These are phyloP conservation scores for Phoebastria nigripes DNA, from an alignment of 2,797 vertebrate species.

Conservation along the genomic window DNA sequence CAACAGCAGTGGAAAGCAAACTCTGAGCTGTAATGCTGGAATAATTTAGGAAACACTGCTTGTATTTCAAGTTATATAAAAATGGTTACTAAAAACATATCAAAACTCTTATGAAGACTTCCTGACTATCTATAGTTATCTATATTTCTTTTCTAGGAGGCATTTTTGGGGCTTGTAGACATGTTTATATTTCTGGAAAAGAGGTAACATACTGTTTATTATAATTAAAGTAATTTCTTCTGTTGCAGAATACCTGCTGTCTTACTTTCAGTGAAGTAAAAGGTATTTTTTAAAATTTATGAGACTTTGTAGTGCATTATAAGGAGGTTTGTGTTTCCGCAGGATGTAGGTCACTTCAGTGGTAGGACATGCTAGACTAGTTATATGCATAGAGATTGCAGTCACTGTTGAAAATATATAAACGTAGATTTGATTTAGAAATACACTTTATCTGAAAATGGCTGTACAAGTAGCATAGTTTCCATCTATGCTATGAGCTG, in stretches of 20 bases:
- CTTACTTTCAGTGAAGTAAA: neutral
- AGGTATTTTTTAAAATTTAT: neutral
- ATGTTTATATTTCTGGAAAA: neutral
- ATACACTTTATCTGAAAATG: neutral
- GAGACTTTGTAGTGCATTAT: neutral
- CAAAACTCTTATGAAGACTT: neutral
- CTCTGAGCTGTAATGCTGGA: neutral
- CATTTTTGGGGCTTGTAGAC: neutral
- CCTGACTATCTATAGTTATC: neutral
- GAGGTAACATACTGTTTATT: neutral
- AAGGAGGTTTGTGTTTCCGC: neutral
- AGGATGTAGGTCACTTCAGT: neutral
- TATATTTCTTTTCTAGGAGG: neutral
- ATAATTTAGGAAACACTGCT: neutral
- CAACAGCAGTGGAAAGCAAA: neutral
- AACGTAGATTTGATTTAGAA: neutral
- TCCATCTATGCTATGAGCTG: neutral
- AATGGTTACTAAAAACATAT: neutral
- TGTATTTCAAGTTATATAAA: neutral
- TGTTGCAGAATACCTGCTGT: neutral
- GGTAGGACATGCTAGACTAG: neutral
- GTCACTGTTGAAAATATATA: neutral
- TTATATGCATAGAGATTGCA: neutral
- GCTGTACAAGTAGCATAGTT: neutral
- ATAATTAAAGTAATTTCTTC: neutral